A percentile compares a stretch with the other conserved stretches of the same genome.
Evolutionary conservation across 2,888 invertebrate species (phyloP).

Genomic region (Iphiclides podalirius): DNA sequence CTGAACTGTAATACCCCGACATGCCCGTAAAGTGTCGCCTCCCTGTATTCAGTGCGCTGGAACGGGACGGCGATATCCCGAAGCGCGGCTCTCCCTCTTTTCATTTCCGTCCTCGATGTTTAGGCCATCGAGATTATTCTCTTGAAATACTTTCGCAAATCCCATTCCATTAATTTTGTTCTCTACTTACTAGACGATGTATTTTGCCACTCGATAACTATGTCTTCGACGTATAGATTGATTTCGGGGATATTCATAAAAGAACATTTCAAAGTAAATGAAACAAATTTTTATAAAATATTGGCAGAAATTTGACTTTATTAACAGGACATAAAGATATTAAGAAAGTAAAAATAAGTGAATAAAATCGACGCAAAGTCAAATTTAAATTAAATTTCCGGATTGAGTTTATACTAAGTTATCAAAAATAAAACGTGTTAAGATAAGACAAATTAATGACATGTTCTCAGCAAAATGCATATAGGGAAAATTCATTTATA

Average conservation of each 20-base stretch:
- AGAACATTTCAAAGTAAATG: background rate
- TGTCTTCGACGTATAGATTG: background rate
- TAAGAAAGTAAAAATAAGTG: no score
- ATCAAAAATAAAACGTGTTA: no score
- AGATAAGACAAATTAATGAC: no score
- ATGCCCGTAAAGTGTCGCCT: constrained; percentile 13
- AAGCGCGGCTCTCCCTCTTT: constrained; percentile 20
- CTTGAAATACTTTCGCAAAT: constrained; percentile 23
- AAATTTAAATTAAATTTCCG: no score
- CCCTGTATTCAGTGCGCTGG: constrained; percentile 3
- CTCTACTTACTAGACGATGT: constrained; percentile 20
- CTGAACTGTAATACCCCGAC: constrained; percentile 9
- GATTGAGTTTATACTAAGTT: no score
- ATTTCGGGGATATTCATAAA: background rate
- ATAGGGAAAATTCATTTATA: no score
- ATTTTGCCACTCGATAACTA: constrained; percentile 6
- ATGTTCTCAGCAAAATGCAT: no score
- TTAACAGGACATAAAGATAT: no score
- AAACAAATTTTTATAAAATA: background rate
- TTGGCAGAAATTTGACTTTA: background rate
- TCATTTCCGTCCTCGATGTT: constrained; percentile 27
- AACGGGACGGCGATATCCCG: constrained; percentile 10
- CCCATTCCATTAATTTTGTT: constrained; percentile 20
- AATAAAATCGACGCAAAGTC: no score
- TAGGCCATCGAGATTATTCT: constrained; percentile 20